A percentile compares a stretch with the other conserved stretches of the same genome.
Conservation (phyloP, 2,113 vertebrate species). For the Campylorhamphus procurvoides region DNA sequence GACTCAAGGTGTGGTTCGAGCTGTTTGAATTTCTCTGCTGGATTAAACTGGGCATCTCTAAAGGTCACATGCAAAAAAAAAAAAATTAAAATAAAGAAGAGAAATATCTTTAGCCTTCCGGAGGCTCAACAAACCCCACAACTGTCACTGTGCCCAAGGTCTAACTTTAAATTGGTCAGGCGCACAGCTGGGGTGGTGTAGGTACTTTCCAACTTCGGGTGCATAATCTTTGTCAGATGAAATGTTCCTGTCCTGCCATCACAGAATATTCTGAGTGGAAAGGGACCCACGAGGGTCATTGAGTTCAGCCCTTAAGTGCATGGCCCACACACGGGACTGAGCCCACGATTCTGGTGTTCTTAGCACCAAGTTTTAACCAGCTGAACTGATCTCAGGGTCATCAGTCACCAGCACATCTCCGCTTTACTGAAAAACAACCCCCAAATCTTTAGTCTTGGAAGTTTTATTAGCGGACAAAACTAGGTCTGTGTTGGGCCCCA, state of each 20-base stretch:
- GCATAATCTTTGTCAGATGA: neutral
- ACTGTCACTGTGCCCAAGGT: neutral
- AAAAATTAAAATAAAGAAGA: neutral
- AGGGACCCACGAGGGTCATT: neutral
- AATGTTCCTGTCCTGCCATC: neutral
- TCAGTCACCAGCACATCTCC: neutral
- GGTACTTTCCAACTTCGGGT: neutral
- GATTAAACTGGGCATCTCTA: neutral
- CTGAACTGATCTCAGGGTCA: neutral
- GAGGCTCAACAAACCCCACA: neutral
- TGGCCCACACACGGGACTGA: neutral
- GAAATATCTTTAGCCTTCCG: neutral
- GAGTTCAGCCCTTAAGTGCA: neutral
- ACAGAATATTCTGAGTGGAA: neutral
- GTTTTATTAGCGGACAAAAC: neutral
- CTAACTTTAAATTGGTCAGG: neutral
- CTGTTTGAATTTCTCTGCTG: neutral
- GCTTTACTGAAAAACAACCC: neutral
- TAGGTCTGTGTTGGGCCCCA: neutral
- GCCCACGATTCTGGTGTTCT: neutral
- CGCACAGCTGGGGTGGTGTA: neutral
- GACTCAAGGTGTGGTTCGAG: neutral
- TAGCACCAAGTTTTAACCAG: neutral
- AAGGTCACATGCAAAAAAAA: neutral
- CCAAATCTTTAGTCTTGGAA: neutral